Percentiles rank a stretch among this genome's conserved stretches.
These are phyloP conservation scores for Peromyscus aztecus DNA, from an alignment of 2,797 vertebrate species.

Conservation along the genomic window DNA sequence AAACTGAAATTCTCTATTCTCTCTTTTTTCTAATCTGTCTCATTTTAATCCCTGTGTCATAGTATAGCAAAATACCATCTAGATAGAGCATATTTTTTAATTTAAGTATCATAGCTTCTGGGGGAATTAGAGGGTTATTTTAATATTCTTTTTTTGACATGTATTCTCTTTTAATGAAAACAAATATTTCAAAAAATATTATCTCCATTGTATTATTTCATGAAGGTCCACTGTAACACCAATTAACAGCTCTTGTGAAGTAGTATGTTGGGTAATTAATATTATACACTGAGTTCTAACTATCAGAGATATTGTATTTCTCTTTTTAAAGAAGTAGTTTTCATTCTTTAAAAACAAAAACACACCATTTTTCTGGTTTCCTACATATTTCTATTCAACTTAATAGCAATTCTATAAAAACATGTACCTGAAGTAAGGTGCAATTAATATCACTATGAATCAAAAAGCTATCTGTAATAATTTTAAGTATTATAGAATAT, in stretches of 20 bases:
- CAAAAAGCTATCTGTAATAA: not conserved
- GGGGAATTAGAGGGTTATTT: not conserved
- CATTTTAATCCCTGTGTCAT: not conserved
- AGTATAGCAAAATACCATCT: not conserved
- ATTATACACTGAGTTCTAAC: not conserved
- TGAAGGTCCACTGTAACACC: not conserved
- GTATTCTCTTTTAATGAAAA: not conserved
- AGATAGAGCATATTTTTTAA: not conserved
- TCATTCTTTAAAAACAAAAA: not conserved
- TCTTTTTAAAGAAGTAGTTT: not conserved
- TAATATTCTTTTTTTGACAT: not conserved
- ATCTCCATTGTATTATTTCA: not conserved
- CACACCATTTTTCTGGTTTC: not conserved
- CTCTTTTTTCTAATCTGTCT: not conserved
- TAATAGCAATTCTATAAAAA: not conserved
- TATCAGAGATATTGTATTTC: not conserved
- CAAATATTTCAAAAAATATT: not conserved
- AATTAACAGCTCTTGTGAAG: not conserved
- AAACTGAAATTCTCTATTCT: not conserved
- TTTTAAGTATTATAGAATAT: not conserved
- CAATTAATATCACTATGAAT: too few species aligned
- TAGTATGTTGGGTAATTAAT: not conserved
- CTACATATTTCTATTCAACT: not conserved
- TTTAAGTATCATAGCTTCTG: not conserved
- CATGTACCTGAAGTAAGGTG: not conserved